Base-by-base conservation (phyloP, 2,888 invertebrate genomes). In the Acrobasis repandana region DNA sequence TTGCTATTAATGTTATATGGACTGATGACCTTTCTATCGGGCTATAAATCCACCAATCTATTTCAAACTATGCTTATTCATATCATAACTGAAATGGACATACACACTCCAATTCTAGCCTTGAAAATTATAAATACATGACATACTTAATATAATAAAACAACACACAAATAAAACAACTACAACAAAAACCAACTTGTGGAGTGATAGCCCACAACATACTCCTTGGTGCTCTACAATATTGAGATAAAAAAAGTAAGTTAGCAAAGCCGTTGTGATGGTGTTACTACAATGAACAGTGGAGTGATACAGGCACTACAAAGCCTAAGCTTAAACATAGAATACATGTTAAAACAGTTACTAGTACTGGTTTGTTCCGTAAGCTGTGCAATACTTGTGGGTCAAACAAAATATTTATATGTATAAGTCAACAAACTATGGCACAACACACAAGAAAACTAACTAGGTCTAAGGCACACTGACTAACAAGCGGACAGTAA, bases 391-490 rank as follows among this genome's bases (percentile, higher is more conserved):
- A 66, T 62, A 65, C 63, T 34, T 62, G 69, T 67, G 52, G 33
- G 20, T 62, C 60, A 60, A 61, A 62, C n/a, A n/a, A n/a, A n/a
- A n/a, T n/a, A n/a, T n/a, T 52, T 28, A 10, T 56, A 56, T 52
- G 4, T 56, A 28, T 15, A 57, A 59, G 58, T 56, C 58, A 61
- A 54, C 50, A 46, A 64, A 52, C 11, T 38, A 38, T 58, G 34
- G 38, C 16, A 36, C 16, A 34, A 61, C 59, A 62, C 61, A 63
- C 61, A 61, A 60, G 38, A 65, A 60, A 63, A 63, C 63, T 61
- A 67, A 47, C 63, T 64, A 65, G 15, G 49, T 69, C 71, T 74
- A 77, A 65, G 69, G 74, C 75, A 81, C 80, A 79, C 71, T 72
- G 67, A 54, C 52, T 56, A 67, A 73, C 60, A 61, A 67, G 66